Conservation (phyloP, 2,797 vertebrate species). For the Hoplostethus atlanticus region DNA sequence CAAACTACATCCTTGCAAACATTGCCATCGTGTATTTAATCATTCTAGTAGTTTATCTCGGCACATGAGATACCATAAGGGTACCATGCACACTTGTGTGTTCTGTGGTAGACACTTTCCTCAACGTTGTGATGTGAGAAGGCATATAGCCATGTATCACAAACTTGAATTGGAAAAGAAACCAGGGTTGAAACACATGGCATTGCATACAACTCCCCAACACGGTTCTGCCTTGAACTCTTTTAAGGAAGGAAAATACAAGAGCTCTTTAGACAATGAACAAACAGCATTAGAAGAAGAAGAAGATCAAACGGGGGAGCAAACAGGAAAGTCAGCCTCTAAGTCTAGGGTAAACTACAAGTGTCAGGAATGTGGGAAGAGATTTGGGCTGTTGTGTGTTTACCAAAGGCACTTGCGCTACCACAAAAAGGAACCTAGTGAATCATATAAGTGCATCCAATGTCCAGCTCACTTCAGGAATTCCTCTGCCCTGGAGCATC, state of each 20-base stretch:
- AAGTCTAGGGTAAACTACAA: constrained; percentile 77
- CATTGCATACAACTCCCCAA: constrained; percentile 51
- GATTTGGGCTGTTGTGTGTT: constrained; percentile 84
- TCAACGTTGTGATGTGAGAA: constrained; percentile 85
- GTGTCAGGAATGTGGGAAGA: constrained; percentile 85
- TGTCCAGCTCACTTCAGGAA: constrained; percentile 80
- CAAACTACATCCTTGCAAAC: constrained; percentile 84
- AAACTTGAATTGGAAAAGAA: constrained; percentile 79
- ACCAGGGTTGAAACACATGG: constrained; percentile 63
- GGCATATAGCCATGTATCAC: constrained; percentile 85
- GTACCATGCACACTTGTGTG: constrained; percentile 84
- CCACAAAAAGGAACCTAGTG: constrained; percentile 81
- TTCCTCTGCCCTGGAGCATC: constrained; percentile 74
- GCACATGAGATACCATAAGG: constrained; percentile 88
- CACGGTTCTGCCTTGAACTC: constrained; percentile 44
- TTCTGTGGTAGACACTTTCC: constrained; percentile 86
- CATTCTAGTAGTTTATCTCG: constrained; percentile 88
- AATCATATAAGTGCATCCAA: constrained; percentile 68
- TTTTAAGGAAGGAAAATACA: constrained; percentile 46
- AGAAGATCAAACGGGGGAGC: constrained; percentile 50
- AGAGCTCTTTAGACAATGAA: constrained; percentile 57
- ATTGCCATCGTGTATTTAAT: constrained; percentile 85
- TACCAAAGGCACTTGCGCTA: constrained; percentile 85
- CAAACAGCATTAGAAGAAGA: constrained; percentile 62
- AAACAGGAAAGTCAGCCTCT: constrained; percentile 59